Conservation (phyloP, 2,113 vertebrate genomes). For the Ailuropoda melanoleuca region DNA sequence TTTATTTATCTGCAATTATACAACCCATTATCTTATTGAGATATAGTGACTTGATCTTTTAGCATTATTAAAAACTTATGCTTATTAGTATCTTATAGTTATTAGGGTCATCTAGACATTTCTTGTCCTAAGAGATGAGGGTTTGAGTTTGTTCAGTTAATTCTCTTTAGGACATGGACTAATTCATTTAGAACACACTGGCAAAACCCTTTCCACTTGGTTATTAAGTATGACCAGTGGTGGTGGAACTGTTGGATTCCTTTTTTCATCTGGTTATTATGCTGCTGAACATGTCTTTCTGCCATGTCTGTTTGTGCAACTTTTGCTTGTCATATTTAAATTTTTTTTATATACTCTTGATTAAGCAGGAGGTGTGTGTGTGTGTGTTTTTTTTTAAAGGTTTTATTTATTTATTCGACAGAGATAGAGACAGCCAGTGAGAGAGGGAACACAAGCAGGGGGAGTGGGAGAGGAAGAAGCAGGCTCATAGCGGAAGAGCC, state of each 20-base stretch:
- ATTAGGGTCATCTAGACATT: not conserved
- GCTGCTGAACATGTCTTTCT: not conserved
- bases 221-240: not conserved
- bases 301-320: not conserved
- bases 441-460: no score
- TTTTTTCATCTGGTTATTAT: slow-evolving; percentile 17
- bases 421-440: no score
- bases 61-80: not conserved
- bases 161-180: not conserved
- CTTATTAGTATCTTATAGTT: not conserved
- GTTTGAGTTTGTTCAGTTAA: not conserved
- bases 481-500: no score
- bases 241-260: not conserved
- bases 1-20: not conserved
- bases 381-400: no score
- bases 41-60: not conserved
- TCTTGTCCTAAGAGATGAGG: not conserved
- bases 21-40: not conserved
- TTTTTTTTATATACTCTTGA: not conserved
- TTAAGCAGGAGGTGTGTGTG: not conserved
- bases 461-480: no score
- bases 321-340: not conserved
- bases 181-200: not conserved
- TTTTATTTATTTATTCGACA: no score
- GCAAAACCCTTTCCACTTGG: not conserved